Evolutionary conservation across 2,113 vertebrate species (phyloP).

Genomic region (Suricata suricatta): DNA sequence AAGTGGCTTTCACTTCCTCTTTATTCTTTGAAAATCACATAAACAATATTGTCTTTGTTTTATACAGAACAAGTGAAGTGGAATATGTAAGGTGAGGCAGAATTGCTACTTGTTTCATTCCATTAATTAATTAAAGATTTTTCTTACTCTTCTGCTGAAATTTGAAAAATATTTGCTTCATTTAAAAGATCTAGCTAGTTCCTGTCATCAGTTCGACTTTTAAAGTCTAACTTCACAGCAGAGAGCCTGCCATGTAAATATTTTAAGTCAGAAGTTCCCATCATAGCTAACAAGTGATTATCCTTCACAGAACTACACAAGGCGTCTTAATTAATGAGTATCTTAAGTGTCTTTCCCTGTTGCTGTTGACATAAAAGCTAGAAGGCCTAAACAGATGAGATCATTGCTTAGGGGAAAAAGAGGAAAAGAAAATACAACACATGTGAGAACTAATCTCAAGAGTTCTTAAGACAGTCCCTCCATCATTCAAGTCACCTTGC

Average conservation of each 20-base stretch:
- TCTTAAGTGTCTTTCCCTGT: not conserved
- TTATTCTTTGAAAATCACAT: not conserved
- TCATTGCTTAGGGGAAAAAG: not conserved
- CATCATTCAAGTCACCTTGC: conserved; percentile 28
- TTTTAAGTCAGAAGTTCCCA: conserved; percentile 16
- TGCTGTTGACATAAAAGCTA: not conserved
- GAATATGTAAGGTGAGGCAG: not conserved
- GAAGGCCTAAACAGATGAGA: conserved; percentile 10
- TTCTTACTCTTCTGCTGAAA: not conserved
- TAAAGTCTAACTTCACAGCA: conserved; percentile 14
- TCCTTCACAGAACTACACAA: conserved; percentile 9
- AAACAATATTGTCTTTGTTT: not conserved
- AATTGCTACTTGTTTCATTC: not conserved
- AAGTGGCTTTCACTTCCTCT: not conserved
- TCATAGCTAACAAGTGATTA: conserved; percentile 23
- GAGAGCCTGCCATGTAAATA: conserved; percentile 42
- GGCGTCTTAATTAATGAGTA: conserved; percentile 20
- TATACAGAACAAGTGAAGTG: not conserved
- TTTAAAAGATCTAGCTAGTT: conserved; percentile 5
- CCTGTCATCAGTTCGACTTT: conserved; percentile 8
- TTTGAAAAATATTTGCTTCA: conserved; percentile 18
- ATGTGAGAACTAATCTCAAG: not conserved
- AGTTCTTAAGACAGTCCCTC: conserved; percentile 1
- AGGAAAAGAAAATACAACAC: conserved; percentile 22
- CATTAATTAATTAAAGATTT: conserved; percentile 27